phyloP scores from a whole-genome alignment of 2,797 vertebrate genomes.

The Anableps anableps region DNA sequence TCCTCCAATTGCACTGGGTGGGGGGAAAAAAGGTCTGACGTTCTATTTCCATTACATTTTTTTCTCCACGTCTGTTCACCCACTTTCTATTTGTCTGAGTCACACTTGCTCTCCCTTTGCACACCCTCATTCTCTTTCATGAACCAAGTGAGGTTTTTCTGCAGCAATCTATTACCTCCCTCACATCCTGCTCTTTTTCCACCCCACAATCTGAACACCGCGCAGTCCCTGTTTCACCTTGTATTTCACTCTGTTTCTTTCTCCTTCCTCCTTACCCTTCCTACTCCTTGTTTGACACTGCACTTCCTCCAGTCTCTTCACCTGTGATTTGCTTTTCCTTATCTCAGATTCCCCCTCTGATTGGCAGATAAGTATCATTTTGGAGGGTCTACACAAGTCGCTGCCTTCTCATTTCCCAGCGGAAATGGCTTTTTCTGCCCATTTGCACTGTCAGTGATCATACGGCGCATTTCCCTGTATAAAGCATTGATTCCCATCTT shows the following conservation, averaged over 20 bases:
- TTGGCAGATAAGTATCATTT: constrained; percentile 70
- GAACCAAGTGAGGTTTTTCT: constrained; percentile 43
- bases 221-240: constrained; percentile 8
- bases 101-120: constrained; percentile 27
- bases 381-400: constrained; percentile 58
- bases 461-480: constrained; percentile 35
- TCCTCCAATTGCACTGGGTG: constrained; percentile 36
- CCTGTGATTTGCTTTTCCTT: constrained; percentile 57
- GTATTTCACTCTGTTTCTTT: constrained; percentile 23
- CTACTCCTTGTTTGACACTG: constrained; percentile 9
- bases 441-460: constrained; percentile 68
- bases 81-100: constrained; percentile 44
- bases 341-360: constrained; percentile 65
- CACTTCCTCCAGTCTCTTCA: constrained; percentile 46
- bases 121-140: constrained; percentile 36
- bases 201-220: constrained; percentile 21
- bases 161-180: constrained; percentile 55
- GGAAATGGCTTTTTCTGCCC: constrained; percentile 69
- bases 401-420: constrained; percentile 72
- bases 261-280: neutral
- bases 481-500: constrained; percentile 46
- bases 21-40: constrained; percentile 29
- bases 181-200: constrained; percentile 17
- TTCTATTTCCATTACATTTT: constrained; percentile 50
- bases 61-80: constrained; percentile 15